These are phyloP conservation scores for Equus przewalskii DNA, from an alignment of 2,113 vertebrate genomes.

Conservation along the genomic window DNA sequence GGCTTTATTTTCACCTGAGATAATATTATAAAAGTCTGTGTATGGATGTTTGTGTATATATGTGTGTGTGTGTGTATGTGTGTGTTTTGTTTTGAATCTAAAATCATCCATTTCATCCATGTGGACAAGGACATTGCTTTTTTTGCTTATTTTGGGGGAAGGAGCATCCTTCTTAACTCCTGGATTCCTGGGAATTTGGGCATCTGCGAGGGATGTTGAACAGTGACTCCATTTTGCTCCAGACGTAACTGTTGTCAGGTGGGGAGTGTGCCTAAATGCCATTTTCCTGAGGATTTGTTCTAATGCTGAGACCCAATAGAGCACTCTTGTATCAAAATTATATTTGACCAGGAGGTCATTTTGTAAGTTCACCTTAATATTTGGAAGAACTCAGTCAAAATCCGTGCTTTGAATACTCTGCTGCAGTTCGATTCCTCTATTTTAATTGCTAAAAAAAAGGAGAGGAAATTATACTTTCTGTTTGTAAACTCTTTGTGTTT, in stretches of 20 bases:
- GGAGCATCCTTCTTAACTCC: background rate
- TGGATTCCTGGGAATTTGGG: background rate
- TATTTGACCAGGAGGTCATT: background rate
- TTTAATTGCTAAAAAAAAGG: background rate
- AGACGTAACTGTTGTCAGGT: background rate
- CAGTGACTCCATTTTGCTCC: background rate
- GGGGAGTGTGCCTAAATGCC: background rate
- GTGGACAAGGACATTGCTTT: background rate
- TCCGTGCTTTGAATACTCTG: background rate
- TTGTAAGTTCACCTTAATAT: background rate
- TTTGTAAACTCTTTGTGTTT: rapidly evolving
- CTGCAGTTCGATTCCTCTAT: background rate
- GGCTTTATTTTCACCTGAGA: background rate
- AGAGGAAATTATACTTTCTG: background rate
- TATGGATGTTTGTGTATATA: background rate
- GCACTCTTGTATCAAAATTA: background rate
- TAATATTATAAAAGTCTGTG: background rate
- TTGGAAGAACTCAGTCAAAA: background rate
- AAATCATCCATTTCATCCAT: background rate
- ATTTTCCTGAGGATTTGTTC: background rate
- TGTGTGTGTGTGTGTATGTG: background rate
- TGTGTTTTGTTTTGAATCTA: background rate
- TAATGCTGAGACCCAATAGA: background rate
- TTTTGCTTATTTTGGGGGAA: background rate
- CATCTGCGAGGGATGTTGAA: background rate